Evolutionary conservation across 2,113 vertebrate species (phyloP).

Genomic region (Zeus faber): DNA sequence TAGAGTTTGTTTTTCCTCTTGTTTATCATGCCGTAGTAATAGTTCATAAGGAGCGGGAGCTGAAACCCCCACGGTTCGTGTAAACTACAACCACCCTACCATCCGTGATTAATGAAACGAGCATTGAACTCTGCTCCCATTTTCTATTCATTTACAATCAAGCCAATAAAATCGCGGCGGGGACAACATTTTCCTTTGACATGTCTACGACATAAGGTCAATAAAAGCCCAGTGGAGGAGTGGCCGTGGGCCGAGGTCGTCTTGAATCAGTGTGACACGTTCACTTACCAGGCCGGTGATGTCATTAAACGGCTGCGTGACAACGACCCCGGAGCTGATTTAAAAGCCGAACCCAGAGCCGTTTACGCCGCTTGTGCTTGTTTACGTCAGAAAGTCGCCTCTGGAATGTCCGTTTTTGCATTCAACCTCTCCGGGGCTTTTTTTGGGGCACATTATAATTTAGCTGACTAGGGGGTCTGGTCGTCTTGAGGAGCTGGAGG

Average conservation of each 20-base stretch:
- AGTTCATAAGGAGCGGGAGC: slow-evolving; percentile 48
- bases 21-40: slow-evolving; percentile 18
- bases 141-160: slow-evolving; percentile 8
- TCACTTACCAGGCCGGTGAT: slow-evolving; percentile 31
- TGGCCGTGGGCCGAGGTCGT: neutral
- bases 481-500: slow-evolving; percentile 44
- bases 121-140: slow-evolving; percentile 26
- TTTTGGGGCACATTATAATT: slow-evolving; percentile 53
- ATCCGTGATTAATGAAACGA: slow-evolving; percentile 43
- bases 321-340: slow-evolving; percentile 22
- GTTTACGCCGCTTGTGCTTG: slow-evolving; percentile 4
- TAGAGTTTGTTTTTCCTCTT: slow-evolving; percentile 40
- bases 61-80: no score
- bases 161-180: slow-evolving; percentile 8
- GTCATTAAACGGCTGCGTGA: slow-evolving; percentile 37
- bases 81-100: slow-evolving; percentile 38
- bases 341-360: slow-evolving; percentile 5
- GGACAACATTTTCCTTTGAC: slow-evolving; percentile 5
- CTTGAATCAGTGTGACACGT: slow-evolving; percentile 11
- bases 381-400: slow-evolving; percentile 1
- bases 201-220: slow-evolving; percentile 26
- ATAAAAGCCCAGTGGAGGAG: slow-evolving; percentile 7
- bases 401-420: slow-evolving; percentile 33
- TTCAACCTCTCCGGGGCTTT: slow-evolving; percentile 26
- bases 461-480: slow-evolving; percentile 48